Evolutionary conservation across 2,888 invertebrate genomes (phyloP), one percentile per base, ranked within the genome.

Genomic region (Ectobius pallidus): DNA sequence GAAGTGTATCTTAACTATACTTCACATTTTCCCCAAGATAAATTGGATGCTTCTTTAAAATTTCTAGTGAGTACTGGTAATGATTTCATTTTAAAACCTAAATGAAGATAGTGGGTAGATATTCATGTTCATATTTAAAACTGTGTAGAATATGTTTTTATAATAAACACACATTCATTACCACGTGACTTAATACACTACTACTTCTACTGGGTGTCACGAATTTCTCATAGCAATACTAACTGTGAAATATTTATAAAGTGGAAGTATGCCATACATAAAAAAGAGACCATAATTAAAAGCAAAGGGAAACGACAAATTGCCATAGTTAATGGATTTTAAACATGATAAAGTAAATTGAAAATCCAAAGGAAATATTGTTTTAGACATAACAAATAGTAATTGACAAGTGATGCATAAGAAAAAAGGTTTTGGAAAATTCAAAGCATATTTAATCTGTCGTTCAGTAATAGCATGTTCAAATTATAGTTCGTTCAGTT

Each of bases 151-250:
- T 44, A 25, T 44, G 20, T 65, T 65, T 65, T 65, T 65, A 65
- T 65, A 42, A 22, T 11, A 27, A 22, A 55, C 34, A 65, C 42
- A 65, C 32, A 34, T 34, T 34, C 39, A 44, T 65, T 42, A 20
- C 34, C 44, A 65, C 22, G 44, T 65, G 65, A 44, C 4, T 18
- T 44, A 22, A 4, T 44, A 65, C 44, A 25, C 44, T 44, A n/a
- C n/a, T n/a, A 65, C 55, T 42, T 65, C 65, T 44, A 39, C 34
- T 65, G 65, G n/a, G 25, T 65, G 44, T 44, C 65, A 65, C 44
- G 20, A 65, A 44, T 9, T 65, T 44, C 65, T 65, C 22, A 65
- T 65, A 65, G 65, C 65, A 65, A 65, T 65, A 65, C 44, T 65
- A 42, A 42, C 20, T 22, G 44, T 61, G 30, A n/a, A 61, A 61